A percentile compares a stretch with the other conserved stretches of the same genome.
These are phyloP conservation scores for Phalacrocorax pelagicus DNA, from an alignment of 2,113 vertebrate genomes.

Conservation along the genomic window DNA sequence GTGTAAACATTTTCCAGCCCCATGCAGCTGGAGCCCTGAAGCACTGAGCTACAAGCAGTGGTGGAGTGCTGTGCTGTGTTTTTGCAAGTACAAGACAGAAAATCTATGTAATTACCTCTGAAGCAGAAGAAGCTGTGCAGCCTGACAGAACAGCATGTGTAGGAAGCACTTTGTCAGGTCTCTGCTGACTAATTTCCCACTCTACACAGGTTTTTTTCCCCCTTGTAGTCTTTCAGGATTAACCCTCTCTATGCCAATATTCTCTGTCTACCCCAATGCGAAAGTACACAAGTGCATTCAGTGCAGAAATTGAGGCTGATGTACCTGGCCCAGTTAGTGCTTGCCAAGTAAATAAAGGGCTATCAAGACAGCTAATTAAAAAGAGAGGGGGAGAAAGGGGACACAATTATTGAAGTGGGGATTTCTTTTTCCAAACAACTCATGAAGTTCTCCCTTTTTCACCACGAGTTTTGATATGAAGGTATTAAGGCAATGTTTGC, in stretches of 20 bases:
- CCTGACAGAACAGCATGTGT: constrained; percentile 91
- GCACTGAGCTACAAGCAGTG: constrained; percentile 85
- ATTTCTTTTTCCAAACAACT: background rate
- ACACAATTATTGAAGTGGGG: background rate
- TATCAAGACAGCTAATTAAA: background rate
- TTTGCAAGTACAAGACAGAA: constrained; percentile 99
- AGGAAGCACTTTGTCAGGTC: constrained; percentile 87
- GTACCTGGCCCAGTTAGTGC: background rate
- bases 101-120: constrained; percentile 99
- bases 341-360: background rate
- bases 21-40: constrained; percentile 85
- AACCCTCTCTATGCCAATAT: background rate
- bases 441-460: background rate
- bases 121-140: constrained; percentile 91
- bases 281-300: background rate
- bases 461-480: background rate
- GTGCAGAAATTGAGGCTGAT: background rate
- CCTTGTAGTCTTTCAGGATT: constrained; percentile 34
- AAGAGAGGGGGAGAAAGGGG: background rate
- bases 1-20: constrained; percentile 74
- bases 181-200: constrained; percentile 80
- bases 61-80: constrained; percentile 93
- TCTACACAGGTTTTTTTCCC: constrained; percentile 42
- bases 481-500: background rate
- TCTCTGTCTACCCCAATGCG: background rate